Evolutionary conservation across 1,140 invertebrate genomes (phyloP), one percentile per base, ranked within the genome.

Genomic region (Charaxes varanes): DNA sequence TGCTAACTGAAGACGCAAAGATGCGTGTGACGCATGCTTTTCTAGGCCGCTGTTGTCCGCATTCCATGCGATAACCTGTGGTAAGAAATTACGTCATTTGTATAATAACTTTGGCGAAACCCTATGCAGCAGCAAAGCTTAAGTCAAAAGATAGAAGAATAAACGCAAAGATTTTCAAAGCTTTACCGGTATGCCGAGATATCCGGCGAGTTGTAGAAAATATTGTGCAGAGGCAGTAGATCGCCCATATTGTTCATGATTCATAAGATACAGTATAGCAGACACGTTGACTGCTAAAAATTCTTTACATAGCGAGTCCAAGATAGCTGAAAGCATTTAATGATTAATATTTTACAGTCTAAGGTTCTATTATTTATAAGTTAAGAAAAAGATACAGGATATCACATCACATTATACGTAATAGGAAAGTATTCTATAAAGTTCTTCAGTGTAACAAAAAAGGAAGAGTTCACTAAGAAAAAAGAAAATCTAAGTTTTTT

Each of bases 171-270:
- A 51, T 31, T 53, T 42, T 41, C 54, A 58, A 65, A 69, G 57
- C 46, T 50, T 78, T 78, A 83, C 79, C 72, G 79, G 79, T 71
- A 81, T 85, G 55, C 84, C 84, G 44, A 91, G 79, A 79, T 95
- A 96, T 16, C 92, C 92, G 31, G 95, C 94, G 46, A 97, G 84
- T 84, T 97, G 94, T 24, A 97, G 87, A 70, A 97, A 95, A 82
- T 97, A 97, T 79, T 97, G 95, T 13, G 94, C 93, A 24, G 94
- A 95, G 40, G 94, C 95, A 26, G 95, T 96, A 76, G 93, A 95
- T 40, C 93, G 88, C 13, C 94, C 95, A 50, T 92, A 92, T 73
- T 88, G 83, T 86, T 97, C 94, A 70, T 95, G 93, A 84, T 97
- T 97, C 91, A 95, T 96, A 81, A 97, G 88, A 82, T 97, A 97